phyloP scores from a whole-genome alignment of 2,113 vertebrate genomes.

The Cacatua alba region DNA sequence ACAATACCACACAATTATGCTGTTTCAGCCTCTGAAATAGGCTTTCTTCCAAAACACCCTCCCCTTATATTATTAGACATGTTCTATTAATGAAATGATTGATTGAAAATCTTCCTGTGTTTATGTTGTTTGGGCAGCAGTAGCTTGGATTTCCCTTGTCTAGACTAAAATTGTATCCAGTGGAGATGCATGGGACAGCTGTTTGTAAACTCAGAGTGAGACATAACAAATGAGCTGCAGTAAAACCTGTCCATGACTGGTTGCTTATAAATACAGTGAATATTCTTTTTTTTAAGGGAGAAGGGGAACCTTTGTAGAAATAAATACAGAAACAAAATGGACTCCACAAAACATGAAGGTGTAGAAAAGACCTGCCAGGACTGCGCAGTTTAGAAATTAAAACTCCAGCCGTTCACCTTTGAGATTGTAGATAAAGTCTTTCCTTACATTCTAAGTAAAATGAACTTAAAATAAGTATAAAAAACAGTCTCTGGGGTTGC shows the following conservation, averaged over 20 bases:
- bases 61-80: slow-evolving; percentile 38
- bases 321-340: slow-evolving; percentile 29
- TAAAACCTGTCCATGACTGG: not conserved
- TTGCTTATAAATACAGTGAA: slow-evolving; percentile 4
- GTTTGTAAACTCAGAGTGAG: slow-evolving; percentile 55
- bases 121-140: slow-evolving; percentile 47
- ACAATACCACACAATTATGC: slow-evolving; percentile 12
- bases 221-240: slow-evolving; percentile 17
- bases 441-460: slow-evolving; percentile 18
- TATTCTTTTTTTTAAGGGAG: not conserved
- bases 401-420: slow-evolving; percentile 8
- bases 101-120: slow-evolving; percentile 62
- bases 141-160: slow-evolving; percentile 53
- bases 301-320: not conserved
- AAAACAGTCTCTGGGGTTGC: not conserved
- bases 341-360: not conserved
- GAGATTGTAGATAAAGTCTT: slow-evolving; percentile 24
- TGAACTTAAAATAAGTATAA: slow-evolving; percentile 1
- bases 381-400: not conserved
- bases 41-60: slow-evolving; percentile 54
- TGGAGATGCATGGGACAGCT: slow-evolving; percentile 40
- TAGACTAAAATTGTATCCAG: slow-evolving; percentile 46
- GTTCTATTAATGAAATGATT: slow-evolving; percentile 57
- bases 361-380: slow-evolving; percentile 14
- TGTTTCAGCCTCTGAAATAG: slow-evolving; percentile 38